A percentile compares a stretch with the other conserved stretches of the same genome.
phyloP scores from a whole-genome alignment of 2,113 vertebrate species.

The Gymnogyps californianus region DNA sequence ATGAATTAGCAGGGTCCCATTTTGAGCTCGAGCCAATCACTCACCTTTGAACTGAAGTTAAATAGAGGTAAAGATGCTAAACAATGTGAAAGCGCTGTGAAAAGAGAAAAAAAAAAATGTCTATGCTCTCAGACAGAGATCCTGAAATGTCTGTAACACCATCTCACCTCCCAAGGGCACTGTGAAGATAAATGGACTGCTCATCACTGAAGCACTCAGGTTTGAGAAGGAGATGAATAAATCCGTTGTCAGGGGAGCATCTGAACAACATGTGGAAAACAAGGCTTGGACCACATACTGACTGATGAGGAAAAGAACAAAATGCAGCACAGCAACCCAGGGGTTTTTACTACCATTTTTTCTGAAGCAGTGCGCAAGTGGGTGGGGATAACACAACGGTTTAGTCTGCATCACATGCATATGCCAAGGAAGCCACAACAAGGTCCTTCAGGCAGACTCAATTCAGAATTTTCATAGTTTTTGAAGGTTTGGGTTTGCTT shows the following conservation, averaged over 20 bases:
- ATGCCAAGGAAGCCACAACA: not conserved
- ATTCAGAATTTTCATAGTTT: not conserved
- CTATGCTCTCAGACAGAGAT: accelerated
- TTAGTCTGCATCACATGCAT: not conserved
- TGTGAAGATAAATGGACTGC: not conserved
- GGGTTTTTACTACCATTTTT: not conserved
- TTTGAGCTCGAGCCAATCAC: not conserved
- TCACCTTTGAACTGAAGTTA: not conserved
- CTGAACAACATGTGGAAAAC: not conserved
- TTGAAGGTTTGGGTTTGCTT: not conserved
- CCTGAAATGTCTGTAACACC: not conserved
- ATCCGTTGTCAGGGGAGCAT: not conserved
- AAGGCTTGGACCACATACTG: not conserved
- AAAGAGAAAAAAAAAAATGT: not conserved
- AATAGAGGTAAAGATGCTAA: not conserved
- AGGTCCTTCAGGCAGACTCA: not conserved
- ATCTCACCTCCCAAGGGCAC: not conserved
- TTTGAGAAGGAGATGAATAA: not conserved
- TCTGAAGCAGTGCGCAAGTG: not conserved
- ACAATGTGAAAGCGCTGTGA: not conserved
- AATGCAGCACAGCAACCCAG: not conserved
- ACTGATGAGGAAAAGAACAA: not conserved
- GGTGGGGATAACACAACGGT: accelerated
- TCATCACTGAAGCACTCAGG: not conserved
- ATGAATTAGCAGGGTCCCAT: not conserved